Evolutionary conservation across 2,797 vertebrate genomes (phyloP).

Genomic region (Brachyrhaphis roseni): DNA sequence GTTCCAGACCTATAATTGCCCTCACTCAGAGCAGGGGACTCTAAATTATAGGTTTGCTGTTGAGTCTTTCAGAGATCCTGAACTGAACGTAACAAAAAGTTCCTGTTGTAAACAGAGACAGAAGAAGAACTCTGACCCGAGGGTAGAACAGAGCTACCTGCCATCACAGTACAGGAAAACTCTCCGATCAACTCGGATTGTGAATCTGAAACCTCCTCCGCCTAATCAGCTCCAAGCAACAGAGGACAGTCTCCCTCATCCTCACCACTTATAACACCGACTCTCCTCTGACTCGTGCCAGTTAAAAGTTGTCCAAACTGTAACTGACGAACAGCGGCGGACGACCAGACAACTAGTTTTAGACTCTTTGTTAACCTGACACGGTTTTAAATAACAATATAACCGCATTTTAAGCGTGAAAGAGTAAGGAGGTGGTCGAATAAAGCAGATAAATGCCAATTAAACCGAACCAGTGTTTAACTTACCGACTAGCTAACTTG

Average conservation of each 20-base stretch:
- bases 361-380: not conserved
- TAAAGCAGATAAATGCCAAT: not conserved
- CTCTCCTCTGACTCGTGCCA: not conserved
- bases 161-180: not conserved
- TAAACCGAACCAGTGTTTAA: not conserved
- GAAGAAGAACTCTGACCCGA: not conserved
- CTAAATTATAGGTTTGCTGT: not conserved
- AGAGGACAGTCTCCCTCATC: fast-evolving
- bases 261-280: not conserved
- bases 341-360: not conserved
- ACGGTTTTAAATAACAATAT: not conserved
- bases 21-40: not conserved
- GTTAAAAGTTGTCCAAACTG: not conserved
- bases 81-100: not conserved
- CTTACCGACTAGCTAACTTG: not conserved
- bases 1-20: not conserved
- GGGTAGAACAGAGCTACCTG: not conserved
- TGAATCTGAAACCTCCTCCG: not conserved
- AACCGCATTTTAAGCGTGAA: not conserved
- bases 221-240: not conserved
- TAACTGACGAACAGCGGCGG: not conserved
- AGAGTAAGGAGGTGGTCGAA: fast-evolving
- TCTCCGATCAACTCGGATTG: not conserved
- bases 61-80: not conserved
- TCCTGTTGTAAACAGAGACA: not conserved